Conservation (phyloP, 2,888 invertebrate species). For the Melolontha melolontha region DNA sequence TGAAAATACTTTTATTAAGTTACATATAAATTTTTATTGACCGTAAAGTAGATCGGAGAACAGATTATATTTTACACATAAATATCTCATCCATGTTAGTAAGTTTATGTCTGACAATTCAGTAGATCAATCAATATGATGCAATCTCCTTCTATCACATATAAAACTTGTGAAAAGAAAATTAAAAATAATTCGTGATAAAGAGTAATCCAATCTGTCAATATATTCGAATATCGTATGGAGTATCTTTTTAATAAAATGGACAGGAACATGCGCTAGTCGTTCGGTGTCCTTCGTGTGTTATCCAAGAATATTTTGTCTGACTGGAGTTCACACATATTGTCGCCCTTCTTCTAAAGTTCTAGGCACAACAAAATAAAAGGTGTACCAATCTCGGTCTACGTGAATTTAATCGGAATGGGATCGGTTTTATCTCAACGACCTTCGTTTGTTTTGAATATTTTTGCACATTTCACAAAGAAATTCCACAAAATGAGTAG, state of each 20-base stretch:
- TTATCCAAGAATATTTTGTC: too few species aligned
- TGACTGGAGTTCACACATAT: too few species aligned
- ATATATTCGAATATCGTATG: too few species aligned
- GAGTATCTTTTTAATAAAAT: too few species aligned
- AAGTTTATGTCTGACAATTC: constrained; percentile 1
- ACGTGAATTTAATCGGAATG: constrained; percentile 30
- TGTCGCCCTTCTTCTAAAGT: too few species aligned
- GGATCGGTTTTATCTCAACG: constrained; percentile 28
- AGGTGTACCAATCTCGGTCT: constrained; percentile 10
- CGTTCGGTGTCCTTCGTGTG: too few species aligned
- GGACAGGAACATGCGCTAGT: too few species aligned
- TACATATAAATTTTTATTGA: constrained; percentile 29
- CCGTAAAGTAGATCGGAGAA: constrained; percentile 18
- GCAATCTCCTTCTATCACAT: too few species aligned
- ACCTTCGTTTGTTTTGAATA: constrained; percentile 40
- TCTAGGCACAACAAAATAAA: constrained; percentile 26
- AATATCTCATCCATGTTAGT: background rate
- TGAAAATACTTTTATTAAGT: constrained; percentile 22
- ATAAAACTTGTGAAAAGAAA: too few species aligned
- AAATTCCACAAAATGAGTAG: constrained; percentile 15
- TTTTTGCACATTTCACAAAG: constrained; percentile 20
- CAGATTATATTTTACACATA: constrained; percentile 11
- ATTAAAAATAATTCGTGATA: too few species aligned
- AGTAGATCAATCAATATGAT: constrained; percentile 4
- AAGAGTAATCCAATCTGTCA: too few species aligned